A percentile compares a stretch with the other conserved stretches of the same genome.
phyloP scores from a whole-genome alignment of 2,888 invertebrate genomes.

The Orchesellides sinensis region DNA sequence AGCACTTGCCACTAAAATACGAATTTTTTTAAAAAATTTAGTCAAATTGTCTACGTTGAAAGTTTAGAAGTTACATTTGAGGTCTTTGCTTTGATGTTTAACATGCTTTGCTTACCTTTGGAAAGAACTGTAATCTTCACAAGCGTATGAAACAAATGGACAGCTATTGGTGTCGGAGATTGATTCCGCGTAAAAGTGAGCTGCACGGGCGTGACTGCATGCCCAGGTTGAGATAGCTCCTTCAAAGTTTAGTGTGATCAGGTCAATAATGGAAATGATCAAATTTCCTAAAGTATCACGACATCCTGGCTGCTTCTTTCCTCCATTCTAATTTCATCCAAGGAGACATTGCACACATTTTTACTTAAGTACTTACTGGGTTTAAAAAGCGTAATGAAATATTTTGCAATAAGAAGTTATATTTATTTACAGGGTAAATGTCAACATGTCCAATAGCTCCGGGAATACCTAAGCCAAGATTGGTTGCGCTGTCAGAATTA shows the following conservation, averaged over 20 bases:
- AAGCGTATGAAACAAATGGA: conserved; percentile 76
- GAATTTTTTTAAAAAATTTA: conserved; percentile 1
- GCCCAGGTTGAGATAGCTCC: conserved; percentile 70
- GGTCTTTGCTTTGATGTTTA: too few species aligned
- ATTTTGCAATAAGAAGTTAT: background rate
- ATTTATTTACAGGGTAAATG: conserved; percentile 75
- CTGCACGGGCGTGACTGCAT: conserved; percentile 74
- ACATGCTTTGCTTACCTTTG: conserved; percentile 68
- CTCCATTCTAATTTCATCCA: conserved; percentile 42
- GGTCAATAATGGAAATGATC: conserved; percentile 68
- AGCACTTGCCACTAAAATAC: conserved; percentile 71
- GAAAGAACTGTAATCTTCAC: conserved; percentile 76
- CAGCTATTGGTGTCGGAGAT: conserved; percentile 75
- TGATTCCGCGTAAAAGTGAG: conserved; percentile 73
- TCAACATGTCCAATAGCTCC: conserved; percentile 76
- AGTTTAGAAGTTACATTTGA: too few species aligned
- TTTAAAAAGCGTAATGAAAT: too few species aligned
- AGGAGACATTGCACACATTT: background rate
- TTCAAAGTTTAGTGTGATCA: conserved; percentile 71
- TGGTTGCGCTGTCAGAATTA: conserved; percentile 77
- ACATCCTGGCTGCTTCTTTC: conserved; percentile 77
- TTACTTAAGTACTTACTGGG: too few species aligned
- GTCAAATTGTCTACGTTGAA: too few species aligned
- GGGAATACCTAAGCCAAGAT: conserved; percentile 71
- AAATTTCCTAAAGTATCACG: conserved; percentile 71